Evolutionary conservation across 2,888 invertebrate species (phyloP).

Genomic region (Globia sparganii): DNA sequence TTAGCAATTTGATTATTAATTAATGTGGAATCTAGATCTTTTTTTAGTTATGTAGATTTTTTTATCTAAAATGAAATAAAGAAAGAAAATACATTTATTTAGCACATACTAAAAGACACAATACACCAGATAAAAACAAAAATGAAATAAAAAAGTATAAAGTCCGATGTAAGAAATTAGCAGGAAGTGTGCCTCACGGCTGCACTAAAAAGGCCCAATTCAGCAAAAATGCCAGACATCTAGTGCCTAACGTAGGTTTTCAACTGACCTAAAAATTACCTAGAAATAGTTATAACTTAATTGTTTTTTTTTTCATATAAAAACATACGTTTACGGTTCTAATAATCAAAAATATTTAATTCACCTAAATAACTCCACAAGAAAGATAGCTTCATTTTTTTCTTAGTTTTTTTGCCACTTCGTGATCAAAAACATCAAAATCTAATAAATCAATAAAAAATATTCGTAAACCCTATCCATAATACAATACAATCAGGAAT

Average conservation of each 20-base stretch:
- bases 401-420: not conserved
- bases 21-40: not conserved
- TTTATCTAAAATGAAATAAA: too few species aligned
- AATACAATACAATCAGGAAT: conserved; percentile 89
- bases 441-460: conserved; percentile 46
- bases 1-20: not conserved
- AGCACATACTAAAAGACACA: too few species aligned
- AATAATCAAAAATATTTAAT: not conserved
- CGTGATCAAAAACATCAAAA: not conserved
- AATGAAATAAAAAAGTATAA: too few species aligned
- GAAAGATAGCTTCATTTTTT: not conserved
- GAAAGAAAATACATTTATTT: too few species aligned
- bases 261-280: too few species aligned
- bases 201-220: too few species aligned
- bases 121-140: too few species aligned
- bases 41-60: not conserved
- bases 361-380: not conserved
- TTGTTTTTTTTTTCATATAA: not conserved
- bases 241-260: too few species aligned
- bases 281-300: not conserved
- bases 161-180: too few species aligned
- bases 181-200: too few species aligned
- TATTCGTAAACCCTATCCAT: conserved; percentile 68
- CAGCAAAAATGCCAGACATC: too few species aligned
- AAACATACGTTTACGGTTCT: not conserved